Evolutionary conservation across 2,113 vertebrate genomes (phyloP).

Genomic region (Aleadryas rufinucha): DNA sequence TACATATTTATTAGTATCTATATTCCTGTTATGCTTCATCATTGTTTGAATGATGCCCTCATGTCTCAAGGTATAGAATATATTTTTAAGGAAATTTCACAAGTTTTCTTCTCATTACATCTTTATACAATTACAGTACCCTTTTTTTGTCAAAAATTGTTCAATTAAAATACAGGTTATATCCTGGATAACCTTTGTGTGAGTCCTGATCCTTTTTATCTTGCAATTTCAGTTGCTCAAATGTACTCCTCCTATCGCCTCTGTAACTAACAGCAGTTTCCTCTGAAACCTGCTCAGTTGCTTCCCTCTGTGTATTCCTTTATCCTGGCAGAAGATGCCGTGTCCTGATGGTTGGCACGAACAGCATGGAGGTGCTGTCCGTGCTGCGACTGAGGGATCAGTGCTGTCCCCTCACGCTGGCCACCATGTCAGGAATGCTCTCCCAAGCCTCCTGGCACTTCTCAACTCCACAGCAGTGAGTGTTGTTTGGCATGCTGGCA

Average conservation of each 20-base stretch:
- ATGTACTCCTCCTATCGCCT: neutral
- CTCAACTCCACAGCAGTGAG: neutral
- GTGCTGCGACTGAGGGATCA: neutral
- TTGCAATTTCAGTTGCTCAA: neutral
- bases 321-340: neutral
- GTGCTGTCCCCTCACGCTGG: rapidly evolving
- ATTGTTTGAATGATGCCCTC: neutral
- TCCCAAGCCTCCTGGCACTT: neutral
- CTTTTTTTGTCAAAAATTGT: neutral
- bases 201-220: neutral
- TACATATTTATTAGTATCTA: neutral
- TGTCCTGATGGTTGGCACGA: neutral
- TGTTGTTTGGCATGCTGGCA: neutral
- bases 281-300: neutral
- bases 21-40: neutral
- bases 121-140: neutral
- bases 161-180: neutral
- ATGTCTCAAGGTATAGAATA: neutral
- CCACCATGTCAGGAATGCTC: rapidly evolving
- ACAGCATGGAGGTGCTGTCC: rapidly evolving
- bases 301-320: neutral
- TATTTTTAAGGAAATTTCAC: neutral
- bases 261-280: neutral
- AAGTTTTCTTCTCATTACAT: neutral
- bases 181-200: neutral